A percentile compares a stretch with the other conserved stretches of the same genome.
These are phyloP conservation scores for Sander lucioperca DNA, from an alignment of 2,113 vertebrate genomes.

Conservation along the genomic window DNA sequence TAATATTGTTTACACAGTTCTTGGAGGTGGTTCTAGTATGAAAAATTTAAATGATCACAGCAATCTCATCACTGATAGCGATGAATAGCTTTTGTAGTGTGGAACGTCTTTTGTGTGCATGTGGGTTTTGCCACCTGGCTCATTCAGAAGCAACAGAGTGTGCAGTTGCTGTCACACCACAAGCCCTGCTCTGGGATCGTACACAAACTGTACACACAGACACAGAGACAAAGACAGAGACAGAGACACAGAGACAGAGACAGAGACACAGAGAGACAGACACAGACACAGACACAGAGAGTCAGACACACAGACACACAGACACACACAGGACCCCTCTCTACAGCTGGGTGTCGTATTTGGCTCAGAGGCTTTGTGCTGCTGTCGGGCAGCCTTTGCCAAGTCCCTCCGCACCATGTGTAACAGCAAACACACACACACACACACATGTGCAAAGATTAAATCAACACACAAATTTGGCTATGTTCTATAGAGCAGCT, in stretches of 20 bases:
- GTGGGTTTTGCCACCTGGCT: constrained; percentile 72
- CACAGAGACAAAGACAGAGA: too few species aligned
- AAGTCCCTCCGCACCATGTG: constrained; percentile 47
- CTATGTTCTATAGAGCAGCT: constrained; percentile 45
- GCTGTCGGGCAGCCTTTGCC: constrained; percentile 37
- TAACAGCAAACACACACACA: constrained; percentile 42
- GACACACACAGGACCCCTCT: constrained; percentile 60
- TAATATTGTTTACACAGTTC: constrained; percentile 29
- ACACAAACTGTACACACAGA: constrained; percentile 8
- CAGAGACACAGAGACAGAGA: neutral
- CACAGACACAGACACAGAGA: neutral
- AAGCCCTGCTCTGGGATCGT: constrained; percentile 30
- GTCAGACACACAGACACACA: constrained; percentile 34
- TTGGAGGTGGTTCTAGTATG: constrained; percentile 10
- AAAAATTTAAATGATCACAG: constrained; percentile 42
- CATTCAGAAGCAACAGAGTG: constrained; percentile 73
- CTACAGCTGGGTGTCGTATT: constrained; percentile 57
- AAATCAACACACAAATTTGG: constrained; percentile 24
- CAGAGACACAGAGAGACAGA: too few species aligned
- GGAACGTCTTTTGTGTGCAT: constrained; percentile 38
- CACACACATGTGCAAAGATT: neutral
- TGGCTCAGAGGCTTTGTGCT: constrained; percentile 54
- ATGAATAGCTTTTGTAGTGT: constrained; percentile 51
- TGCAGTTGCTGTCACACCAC: constrained; percentile 57
- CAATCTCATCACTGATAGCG: constrained; percentile 47